phyloP scores from a whole-genome alignment of 2,113 vertebrate genomes.

The Chiloscyllium plagiosum region DNA sequence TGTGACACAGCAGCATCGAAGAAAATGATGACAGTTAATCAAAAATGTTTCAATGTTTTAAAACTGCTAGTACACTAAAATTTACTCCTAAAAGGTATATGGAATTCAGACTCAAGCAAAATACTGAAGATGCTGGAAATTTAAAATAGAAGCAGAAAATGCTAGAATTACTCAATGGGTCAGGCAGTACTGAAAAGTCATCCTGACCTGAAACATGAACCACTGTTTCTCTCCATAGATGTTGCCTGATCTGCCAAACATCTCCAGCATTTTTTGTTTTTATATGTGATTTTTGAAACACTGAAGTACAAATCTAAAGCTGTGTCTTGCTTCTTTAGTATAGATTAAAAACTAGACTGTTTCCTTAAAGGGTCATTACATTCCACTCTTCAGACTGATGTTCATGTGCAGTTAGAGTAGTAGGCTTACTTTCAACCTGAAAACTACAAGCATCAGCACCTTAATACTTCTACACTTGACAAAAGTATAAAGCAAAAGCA shows the following conservation, averaged over 20 bases:
- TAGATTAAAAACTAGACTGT: background rate
- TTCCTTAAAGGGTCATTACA: background rate
- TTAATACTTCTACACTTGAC: background rate
- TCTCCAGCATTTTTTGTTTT: background rate
- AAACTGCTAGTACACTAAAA: background rate
- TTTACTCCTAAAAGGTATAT: background rate
- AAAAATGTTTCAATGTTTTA: background rate
- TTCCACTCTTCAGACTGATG: background rate
- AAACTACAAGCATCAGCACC: background rate
- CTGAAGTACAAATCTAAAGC: background rate
- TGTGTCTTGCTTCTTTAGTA: background rate
- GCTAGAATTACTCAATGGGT: background rate
- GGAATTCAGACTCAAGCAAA: background rate
- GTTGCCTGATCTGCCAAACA: background rate
- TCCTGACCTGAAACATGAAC: background rate
- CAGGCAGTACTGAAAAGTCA: background rate
- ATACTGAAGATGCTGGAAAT: background rate
- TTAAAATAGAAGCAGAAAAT: background rate
- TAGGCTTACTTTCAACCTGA: background rate
- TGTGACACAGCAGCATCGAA: background rate
- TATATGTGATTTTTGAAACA: background rate
- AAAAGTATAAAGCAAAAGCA: background rate
- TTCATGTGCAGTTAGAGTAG: background rate
- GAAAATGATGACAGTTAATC: background rate
- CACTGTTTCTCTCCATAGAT: background rate